Evolutionary conservation across 2,888 invertebrate species (phyloP).

Genomic region (Carterocephalus palaemon): DNA sequence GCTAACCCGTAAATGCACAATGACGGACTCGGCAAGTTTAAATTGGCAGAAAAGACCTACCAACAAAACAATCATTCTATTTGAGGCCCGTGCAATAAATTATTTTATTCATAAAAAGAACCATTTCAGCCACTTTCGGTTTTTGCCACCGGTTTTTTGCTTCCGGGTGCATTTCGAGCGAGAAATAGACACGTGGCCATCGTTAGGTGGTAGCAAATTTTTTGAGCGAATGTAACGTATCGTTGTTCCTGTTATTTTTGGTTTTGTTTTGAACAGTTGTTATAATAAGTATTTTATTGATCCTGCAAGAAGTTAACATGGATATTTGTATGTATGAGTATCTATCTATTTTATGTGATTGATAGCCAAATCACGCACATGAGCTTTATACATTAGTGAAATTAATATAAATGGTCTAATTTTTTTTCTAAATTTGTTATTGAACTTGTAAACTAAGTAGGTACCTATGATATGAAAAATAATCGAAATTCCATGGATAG

Average conservation of each 20-base stretch:
- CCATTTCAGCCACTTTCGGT: constrained; percentile 58
- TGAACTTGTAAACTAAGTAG: too few species aligned
- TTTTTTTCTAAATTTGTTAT: too few species aligned
- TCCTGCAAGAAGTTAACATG: too few species aligned
- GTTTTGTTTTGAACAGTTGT: constrained; percentile 6
- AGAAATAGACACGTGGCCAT: constrained; percentile 64
- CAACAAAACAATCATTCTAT: constrained; percentile 47
- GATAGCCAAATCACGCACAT: too few species aligned
- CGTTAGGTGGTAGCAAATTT: constrained; percentile 39
- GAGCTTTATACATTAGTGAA: too few species aligned
- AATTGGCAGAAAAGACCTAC: constrained; percentile 21
- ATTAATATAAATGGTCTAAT: too few species aligned
- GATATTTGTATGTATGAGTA: too few species aligned
- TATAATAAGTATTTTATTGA: constrained; percentile 3
- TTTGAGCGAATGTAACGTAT: constrained; percentile 12
- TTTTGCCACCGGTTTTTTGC: constrained; percentile 64
- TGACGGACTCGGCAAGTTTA: constrained; percentile 6
- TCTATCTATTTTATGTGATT: too few species aligned
- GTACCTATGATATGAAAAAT: too few species aligned
- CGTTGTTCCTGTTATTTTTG: constrained; percentile 9
- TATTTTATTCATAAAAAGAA: constrained; percentile 51
- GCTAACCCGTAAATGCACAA: constrained; percentile 16
- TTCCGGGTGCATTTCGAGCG: constrained; percentile 40
- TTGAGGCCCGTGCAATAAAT: constrained; percentile 53
- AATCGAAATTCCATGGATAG: too few species aligned